phyloP scores from a whole-genome alignment of 1,140 invertebrate species.

The Panagrolaimus sp. region DNA sequence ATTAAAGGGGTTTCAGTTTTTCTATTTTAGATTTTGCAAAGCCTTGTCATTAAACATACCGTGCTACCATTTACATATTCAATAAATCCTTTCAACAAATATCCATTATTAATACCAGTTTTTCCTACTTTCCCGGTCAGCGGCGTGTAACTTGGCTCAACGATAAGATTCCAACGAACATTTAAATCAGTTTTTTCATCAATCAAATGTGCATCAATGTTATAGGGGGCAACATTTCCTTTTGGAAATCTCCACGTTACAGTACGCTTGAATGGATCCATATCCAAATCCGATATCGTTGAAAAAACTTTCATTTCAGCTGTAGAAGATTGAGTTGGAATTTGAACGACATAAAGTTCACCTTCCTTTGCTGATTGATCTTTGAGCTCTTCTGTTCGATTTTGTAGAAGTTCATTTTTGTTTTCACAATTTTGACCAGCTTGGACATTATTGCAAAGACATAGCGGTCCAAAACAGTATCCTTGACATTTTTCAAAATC shows the following conservation, averaged over 20 bases:
- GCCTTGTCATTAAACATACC: too few relatives aligned
- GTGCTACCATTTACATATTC: neutral
- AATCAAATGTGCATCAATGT: neutral
- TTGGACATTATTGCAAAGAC: neutral
- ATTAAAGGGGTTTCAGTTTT: too few relatives aligned
- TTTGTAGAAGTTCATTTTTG: neutral
- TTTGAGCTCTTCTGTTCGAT: neutral
- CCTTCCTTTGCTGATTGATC: neutral
- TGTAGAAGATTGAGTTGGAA: neutral
- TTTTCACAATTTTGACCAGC: neutral
- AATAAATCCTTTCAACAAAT: neutral
- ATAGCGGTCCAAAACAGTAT: neutral
- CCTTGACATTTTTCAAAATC: neutral
- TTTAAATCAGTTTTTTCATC: neutral
- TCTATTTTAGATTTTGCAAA: too few relatives aligned
- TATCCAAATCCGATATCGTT: neutral
- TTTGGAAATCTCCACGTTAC: neutral
- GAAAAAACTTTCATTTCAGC: neutral
- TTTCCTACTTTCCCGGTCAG: neutral
- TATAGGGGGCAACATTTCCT: neutral
- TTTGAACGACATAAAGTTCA: neutral
- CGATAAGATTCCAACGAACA: neutral
- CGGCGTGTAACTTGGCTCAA: neutral
- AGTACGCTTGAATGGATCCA: conserved; percentile 3
- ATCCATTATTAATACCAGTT: neutral